Conservation (phyloP, 2,888 invertebrate species). For the Tachina fera region DNA sequence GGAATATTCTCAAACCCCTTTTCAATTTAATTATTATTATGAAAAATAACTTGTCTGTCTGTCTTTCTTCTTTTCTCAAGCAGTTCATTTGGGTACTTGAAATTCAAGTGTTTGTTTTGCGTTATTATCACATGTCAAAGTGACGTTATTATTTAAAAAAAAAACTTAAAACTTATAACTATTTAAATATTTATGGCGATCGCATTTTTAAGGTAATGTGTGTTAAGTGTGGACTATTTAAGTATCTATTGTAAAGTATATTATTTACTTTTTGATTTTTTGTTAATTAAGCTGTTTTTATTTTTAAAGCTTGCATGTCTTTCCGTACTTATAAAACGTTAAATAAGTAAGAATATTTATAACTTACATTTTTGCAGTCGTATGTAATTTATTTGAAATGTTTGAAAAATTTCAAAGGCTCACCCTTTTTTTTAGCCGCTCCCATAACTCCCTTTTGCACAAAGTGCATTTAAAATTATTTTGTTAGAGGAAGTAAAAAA, state of each 20-base stretch:
- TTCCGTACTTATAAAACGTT: slow-evolving; percentile 29
- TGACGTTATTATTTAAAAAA: slow-evolving; percentile 35
- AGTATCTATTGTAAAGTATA: not conserved
- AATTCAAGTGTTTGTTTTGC: slow-evolving; percentile 8
- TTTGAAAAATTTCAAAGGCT: slow-evolving; percentile 3
- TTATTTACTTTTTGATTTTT: not conserved
- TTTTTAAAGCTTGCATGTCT: slow-evolving; percentile 43
- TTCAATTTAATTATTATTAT: slow-evolving; percentile 19
- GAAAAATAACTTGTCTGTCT: not conserved
- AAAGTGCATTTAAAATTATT: slow-evolving; percentile 19
- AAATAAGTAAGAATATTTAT: slow-evolving; percentile 5
- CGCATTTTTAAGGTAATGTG: not conserved
- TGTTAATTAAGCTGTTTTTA: not conserved
- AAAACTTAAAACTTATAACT: slow-evolving; percentile 19
- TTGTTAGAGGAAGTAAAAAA: not conserved
- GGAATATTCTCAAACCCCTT: slow-evolving; percentile 33
- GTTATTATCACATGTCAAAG: slow-evolving; percentile 7
- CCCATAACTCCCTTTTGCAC: slow-evolving; percentile 20
- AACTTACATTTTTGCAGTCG: slow-evolving; percentile 1
- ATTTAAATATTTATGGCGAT: slow-evolving; percentile 4
- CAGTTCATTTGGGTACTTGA: slow-evolving; percentile 26
- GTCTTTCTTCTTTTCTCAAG: slow-evolving; percentile 4
- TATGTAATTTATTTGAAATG: slow-evolving; percentile 25
- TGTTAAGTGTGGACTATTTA: not conserved
- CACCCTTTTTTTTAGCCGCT: slow-evolving; percentile 20